Evolutionary conservation across 2,797 vertebrate genomes (phyloP), one percentile per base, ranked within the genome.

Genomic region (Tiaroga cobitis): DNA sequence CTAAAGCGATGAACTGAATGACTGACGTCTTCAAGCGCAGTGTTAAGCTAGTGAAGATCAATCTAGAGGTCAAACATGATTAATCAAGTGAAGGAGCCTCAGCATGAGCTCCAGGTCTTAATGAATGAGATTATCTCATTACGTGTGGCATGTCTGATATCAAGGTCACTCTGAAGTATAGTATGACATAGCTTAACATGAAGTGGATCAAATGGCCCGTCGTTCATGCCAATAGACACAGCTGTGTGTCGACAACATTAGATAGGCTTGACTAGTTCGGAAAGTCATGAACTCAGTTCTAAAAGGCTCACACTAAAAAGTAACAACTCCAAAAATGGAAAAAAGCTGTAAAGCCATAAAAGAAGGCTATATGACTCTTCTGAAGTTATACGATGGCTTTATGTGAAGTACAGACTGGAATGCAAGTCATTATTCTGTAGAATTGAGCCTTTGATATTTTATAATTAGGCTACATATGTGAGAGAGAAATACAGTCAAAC

Each of bases 101-200:
- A 72, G 80, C 51, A 56, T n/a, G 15, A 5, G 39, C 54, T 74
- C 9, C 29, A 34, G 37, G 37, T 34, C 37, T 46, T n/a, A 24
- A 32, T 74, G 39, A 82, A 74, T 63, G 69, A 63, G 81, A 82
- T 82, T n/a, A 82, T 74, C 41, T 65, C 41, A 83, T 74, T 82
- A 74, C 29, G 15, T 2, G 3, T 18, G 21, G 70, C 29, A 37
- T 26, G 70, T 26, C 59, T 65, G 29, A 83, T 75, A 73, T 51
- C 81, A 75, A 49, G 39, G 76, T 63, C n/a, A 21, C 26, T 61
- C 26, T 63, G 19, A n/a, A 59, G 51, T 26, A 8, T 56, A 43
- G 8, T 21, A 63, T 46, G 37, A 24, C 81, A 59, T 19, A 63
- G 81, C 54, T 74, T 70, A 73, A 63, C 56, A 37, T 65, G 4